Base-by-base conservation (phyloP, 1,140 invertebrate genomes). In the roundworm (Caenorhabditis elegans) region DNA sequence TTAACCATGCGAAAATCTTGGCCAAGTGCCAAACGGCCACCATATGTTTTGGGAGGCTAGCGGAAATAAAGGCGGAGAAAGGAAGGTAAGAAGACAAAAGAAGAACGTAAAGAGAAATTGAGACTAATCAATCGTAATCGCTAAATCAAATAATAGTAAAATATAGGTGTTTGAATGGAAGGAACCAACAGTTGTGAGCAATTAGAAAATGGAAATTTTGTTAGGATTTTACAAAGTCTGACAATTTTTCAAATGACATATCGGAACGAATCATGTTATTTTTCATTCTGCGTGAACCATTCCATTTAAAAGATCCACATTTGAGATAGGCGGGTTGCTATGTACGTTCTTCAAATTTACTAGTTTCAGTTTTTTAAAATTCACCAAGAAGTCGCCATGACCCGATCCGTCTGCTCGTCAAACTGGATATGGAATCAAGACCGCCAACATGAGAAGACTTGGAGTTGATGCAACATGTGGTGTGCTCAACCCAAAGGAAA, bases 391-490 rank as follows among this genome's bases (percentile, higher is more conserved):
- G n/a, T n/a, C n/a, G n/a, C n/a, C n/a, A n/a, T n/a, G n/a, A n/a
- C n/a, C n/a, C 80, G 81, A 82, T 78, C 26, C 47, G 11, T 53
- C 55, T n/a, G 76, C 39, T 43, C 65, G 80, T 22, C 80, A 43
- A 13, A 82, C 81, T 22, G 80, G 80, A 48, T 82, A 51, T 15
- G 80, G 55, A 39, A 79, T 82, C 70, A 82, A 82, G 80, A 82
- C 80, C 3, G 81, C 65, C 80, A 79, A 78, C 70, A 48, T 79
- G 80, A 51, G 31, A 24, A 4, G 80, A 4, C 65, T 82, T 28
- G 48, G 78, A 17, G 78, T 79, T 22, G 76, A 82, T 19, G 78
- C 80, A 46, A 31, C 80, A 39, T 48, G 43, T n/a, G 80, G 80
- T 28, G 80, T 82, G 11, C 80, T 82, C 17, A 43, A 82, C 70